phyloP scores from a whole-genome alignment of 2,888 invertebrate genomes.

The Acleris cristana region DNA sequence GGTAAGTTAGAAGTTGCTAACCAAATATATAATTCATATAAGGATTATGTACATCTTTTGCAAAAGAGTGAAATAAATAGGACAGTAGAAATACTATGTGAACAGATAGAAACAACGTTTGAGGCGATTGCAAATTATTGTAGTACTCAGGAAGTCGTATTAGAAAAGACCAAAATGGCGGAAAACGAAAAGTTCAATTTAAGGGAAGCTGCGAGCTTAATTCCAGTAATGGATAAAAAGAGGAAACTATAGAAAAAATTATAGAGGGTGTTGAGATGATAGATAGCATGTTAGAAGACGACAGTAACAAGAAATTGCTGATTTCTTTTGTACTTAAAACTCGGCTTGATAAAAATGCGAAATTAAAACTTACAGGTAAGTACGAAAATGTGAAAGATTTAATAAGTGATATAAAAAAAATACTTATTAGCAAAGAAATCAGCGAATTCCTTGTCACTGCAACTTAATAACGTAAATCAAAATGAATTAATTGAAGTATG shows the following conservation, averaged over 20 bases:
- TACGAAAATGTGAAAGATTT: constrained; percentile 6
- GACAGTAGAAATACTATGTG: constrained; percentile 5
- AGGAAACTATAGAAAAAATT: constrained; percentile 8
- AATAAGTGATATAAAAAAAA: constrained; percentile 16
- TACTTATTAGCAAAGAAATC: constrained; percentile 23
- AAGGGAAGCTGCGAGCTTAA: constrained; percentile 4
- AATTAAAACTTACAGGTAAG: constrained; percentile 15
- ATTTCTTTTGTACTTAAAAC: constrained; percentile 26
- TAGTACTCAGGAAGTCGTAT: not conserved
- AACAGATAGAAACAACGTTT: constrained; percentile 9
- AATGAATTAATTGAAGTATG: not conserved
- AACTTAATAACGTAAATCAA: constrained; percentile 17
- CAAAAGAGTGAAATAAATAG: not conserved
- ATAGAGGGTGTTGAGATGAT: constrained; percentile 11
- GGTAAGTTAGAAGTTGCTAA: constrained; percentile 6
- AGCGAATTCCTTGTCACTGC: constrained; percentile 20
- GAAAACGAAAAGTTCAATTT: constrained; percentile 9
- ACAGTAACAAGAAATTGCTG: constrained; percentile 4
- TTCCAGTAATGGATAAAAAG: constrained; percentile 14
- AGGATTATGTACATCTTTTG: not conserved
- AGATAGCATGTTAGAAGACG: constrained; percentile 1
- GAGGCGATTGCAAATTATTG: not conserved
- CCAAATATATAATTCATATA: constrained; percentile 2
- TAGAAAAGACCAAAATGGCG: not conserved
- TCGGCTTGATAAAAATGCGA: constrained; percentile 20